phyloP scores from a whole-genome alignment of 2,888 invertebrate species.

The Sialis lutaria region DNA sequence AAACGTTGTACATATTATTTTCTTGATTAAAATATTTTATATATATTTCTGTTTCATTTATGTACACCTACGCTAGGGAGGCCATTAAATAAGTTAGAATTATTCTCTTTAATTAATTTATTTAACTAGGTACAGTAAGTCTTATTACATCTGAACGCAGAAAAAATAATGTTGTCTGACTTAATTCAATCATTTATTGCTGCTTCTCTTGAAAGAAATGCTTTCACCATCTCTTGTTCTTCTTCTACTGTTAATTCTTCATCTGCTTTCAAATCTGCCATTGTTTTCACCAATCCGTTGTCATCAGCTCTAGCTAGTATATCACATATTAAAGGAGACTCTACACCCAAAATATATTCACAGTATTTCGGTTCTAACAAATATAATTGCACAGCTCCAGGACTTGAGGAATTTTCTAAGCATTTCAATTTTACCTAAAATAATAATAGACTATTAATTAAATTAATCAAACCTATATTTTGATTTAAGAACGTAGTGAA shows the following conservation, averaged over 20 bases:
- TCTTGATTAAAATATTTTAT: no score
- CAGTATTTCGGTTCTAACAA: slow-evolving; percentile 83
- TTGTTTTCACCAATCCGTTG: slow-evolving; percentile 43
- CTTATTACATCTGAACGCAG: no score
- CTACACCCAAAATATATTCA: slow-evolving; percentile 88
- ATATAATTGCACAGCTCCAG: slow-evolving; percentile 72
- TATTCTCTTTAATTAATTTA: no score
- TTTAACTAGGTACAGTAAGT: no score
- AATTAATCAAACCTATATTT: not conserved
- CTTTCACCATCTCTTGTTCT: slow-evolving; percentile 6
- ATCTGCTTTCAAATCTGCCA: slow-evolving; percentile 11
- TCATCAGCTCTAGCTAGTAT: slow-evolving; percentile 67
- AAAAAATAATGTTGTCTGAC: not conserved
- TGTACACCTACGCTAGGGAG: no score
- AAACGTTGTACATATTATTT: no score
- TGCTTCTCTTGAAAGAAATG: no score
- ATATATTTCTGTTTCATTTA: no score
- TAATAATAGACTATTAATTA: not conserved
- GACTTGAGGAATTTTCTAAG: slow-evolving; percentile 46
- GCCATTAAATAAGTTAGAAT: no score
- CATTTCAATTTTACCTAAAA: slow-evolving; percentile 56
- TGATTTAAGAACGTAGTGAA: not conserved
- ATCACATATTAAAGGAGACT: slow-evolving; percentile 79
- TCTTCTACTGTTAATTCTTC: not conserved
- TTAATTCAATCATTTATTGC: not conserved